Evolutionary conservation across 2,888 invertebrate genomes (phyloP).

Genomic region (Orthosia gracilis): DNA sequence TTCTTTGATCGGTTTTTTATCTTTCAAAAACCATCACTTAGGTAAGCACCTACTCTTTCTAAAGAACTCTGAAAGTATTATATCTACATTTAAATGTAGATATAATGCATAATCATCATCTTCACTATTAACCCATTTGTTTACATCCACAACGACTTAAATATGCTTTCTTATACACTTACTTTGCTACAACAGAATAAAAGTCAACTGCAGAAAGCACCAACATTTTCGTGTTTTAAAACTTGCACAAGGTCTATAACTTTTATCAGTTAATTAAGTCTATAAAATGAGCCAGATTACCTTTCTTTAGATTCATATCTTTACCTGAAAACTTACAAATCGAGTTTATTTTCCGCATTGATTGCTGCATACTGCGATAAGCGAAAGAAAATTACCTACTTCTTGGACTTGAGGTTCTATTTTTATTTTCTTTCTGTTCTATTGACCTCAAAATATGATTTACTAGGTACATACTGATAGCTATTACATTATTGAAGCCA

Average conservation of each 20-base stretch:
- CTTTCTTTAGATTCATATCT: conserved; percentile 55
- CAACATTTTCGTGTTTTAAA: not conserved
- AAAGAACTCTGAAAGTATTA: no score
- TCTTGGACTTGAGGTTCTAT: conserved; percentile 14
- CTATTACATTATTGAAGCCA: not conserved
- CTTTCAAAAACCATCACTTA: no score
- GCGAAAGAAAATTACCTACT: conserved; percentile 45
- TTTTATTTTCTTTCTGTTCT: conserved; percentile 18
- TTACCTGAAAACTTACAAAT: conserved; percentile 36
- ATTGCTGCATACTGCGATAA: conserved; percentile 48
- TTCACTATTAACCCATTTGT: no score
- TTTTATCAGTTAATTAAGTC: conserved; percentile 55
- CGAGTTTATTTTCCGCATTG: conserved; percentile 53
- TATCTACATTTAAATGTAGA: no score
- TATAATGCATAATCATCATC: no score
- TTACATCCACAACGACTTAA: no score
- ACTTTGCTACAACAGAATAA: not conserved
- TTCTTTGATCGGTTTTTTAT: no score
- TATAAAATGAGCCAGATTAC: conserved; percentile 36
- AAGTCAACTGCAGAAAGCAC: not conserved
- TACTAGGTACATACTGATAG: not conserved
- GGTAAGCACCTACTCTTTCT: no score
- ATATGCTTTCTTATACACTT: no score
- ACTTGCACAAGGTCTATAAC: conserved; percentile 26
- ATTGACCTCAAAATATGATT: conserved; percentile 18